phyloP scores from a whole-genome alignment of 2,888 invertebrate species.

The Idaea dimidiata region DNA sequence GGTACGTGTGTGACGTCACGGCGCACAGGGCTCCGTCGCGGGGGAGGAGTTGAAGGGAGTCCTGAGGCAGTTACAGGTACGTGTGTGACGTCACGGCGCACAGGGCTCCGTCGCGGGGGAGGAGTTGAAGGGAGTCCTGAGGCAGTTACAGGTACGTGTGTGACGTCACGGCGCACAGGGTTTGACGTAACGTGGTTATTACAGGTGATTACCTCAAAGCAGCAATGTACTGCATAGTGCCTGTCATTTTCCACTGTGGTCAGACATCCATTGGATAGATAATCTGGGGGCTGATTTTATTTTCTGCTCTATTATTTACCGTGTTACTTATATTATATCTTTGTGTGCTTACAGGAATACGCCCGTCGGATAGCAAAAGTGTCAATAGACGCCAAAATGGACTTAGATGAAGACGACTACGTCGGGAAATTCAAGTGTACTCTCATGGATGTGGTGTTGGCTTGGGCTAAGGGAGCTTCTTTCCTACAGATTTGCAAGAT shows the following conservation, averaged over 20 bases:
- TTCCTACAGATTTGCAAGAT: conserved; percentile 97
- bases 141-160: conserved; percentile 89
- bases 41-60: conserved; percentile 94
- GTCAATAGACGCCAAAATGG: conserved; percentile 90
- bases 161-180: too few relatives aligned
- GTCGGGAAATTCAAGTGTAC: conserved; percentile 95
- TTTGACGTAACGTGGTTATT: too few relatives aligned
- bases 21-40: conserved; percentile 91
- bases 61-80: conserved; percentile 92
- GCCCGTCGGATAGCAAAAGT: conserved; percentile 95
- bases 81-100: conserved; percentile 98
- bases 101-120: conserved; percentile 90
- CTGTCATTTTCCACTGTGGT: too few relatives aligned
- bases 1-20: conserved; percentile 95
- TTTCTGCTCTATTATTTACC: too few relatives aligned
- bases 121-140: conserved; percentile 92
- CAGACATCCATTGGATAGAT: too few relatives aligned
- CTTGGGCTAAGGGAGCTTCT: conserved; percentile 96
- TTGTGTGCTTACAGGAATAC: conserved; percentile 83
- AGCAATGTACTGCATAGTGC: too few relatives aligned
- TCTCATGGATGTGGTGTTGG: conserved; percentile 97
- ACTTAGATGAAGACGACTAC: conserved; percentile 94
- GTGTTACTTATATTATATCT: not conserved
- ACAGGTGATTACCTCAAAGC: too few relatives aligned
- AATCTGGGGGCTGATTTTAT: too few relatives aligned